A percentile compares a stretch with the other conserved stretches of the same genome.
Conservation (phyloP, 2,113 vertebrate genomes). For the Sarotherodon lohbergeri region DNA sequence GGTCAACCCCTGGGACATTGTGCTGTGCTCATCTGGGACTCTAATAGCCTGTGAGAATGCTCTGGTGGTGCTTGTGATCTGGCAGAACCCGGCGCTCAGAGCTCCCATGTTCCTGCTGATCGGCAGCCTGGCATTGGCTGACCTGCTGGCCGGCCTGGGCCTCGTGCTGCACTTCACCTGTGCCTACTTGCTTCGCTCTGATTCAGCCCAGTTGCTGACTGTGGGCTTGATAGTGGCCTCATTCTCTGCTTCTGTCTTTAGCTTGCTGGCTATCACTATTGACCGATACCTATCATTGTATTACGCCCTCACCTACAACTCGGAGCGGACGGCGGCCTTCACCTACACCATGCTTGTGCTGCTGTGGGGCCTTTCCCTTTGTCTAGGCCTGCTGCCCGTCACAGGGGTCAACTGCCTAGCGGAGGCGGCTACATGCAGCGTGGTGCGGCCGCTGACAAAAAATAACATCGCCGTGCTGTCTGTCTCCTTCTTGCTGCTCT, state of each 20-base stretch:
- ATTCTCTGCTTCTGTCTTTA: conserved; percentile 96
- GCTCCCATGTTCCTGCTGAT: conserved; percentile 98
- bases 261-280: conserved; percentile 96
- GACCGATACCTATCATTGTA: conserved; percentile 98
- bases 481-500: conserved; percentile 93
- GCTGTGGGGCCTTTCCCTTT: conserved; percentile 91
- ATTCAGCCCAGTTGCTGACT: conserved; percentile 91
- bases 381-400: conserved; percentile 90
- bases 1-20: conserved; percentile 98
- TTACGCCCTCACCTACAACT: conserved; percentile 97
- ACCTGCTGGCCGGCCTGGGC: conserved; percentile 93
- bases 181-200: conserved; percentile 92
- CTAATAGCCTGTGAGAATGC: conserved; percentile 98
- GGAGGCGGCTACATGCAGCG: conserved; percentile 91
- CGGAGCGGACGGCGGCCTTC: conserved; percentile 92
- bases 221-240: conserved; percentile 95
- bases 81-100: conserved; percentile 91
- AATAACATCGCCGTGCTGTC: conserved; percentile 93
- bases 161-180: conserved; percentile 93
- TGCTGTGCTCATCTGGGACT: conserved; percentile 93
- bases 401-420: conserved; percentile 95
- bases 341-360: conserved; percentile 94
- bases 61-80: conserved; percentile 94
- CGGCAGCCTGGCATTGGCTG: conserved; percentile 93
- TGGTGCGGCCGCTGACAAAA: conserved; percentile 94